A percentile compares a stretch with the other conserved stretches of the same genome.
phyloP scores from a whole-genome alignment of 2,113 vertebrate genomes.

The Cephalopholis sonnerati region DNA sequence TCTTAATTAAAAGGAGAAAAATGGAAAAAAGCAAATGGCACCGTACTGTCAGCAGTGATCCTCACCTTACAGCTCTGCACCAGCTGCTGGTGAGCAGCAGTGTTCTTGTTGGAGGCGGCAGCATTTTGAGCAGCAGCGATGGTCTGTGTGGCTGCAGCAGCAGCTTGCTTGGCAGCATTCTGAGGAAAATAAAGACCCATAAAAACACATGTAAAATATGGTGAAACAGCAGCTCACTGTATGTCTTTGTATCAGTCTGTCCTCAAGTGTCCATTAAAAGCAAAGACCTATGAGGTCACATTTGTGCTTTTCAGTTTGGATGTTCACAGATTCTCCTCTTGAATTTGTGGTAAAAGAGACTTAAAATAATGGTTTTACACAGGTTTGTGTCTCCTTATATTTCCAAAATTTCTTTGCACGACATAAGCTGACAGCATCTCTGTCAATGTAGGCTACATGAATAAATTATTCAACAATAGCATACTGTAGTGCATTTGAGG shows the following conservation, averaged over 20 bases:
- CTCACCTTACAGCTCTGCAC: constrained; percentile 99
- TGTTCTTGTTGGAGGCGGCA: constrained; percentile 96
- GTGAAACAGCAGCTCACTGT: neutral
- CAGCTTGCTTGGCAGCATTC: constrained; percentile 98
- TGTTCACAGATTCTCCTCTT: neutral
- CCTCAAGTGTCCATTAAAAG: neutral
- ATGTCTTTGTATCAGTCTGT: neutral
- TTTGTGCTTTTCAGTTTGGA: neutral
- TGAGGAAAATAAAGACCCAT: constrained; percentile 62
- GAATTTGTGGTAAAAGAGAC: neutral
- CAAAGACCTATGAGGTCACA: neutral
- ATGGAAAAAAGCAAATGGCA: neutral
- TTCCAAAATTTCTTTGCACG: neutral
- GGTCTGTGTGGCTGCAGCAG: constrained; percentile 96
- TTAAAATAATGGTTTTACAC: neutral
- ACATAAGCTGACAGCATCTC: neutral
- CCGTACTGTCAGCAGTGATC: neutral
- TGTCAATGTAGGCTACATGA: neutral
- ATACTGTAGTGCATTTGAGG: neutral
- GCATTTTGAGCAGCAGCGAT: constrained; percentile 98
- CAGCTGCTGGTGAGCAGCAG: constrained; percentile 95
- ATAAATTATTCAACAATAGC: neutral
- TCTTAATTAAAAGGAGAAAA: neutral
- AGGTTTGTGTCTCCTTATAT: neutral
- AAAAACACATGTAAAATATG: constrained; percentile 16